Evolutionary conservation across 2,113 vertebrate genomes (phyloP).

Genomic region (Gambusia holbrooki): DNA sequence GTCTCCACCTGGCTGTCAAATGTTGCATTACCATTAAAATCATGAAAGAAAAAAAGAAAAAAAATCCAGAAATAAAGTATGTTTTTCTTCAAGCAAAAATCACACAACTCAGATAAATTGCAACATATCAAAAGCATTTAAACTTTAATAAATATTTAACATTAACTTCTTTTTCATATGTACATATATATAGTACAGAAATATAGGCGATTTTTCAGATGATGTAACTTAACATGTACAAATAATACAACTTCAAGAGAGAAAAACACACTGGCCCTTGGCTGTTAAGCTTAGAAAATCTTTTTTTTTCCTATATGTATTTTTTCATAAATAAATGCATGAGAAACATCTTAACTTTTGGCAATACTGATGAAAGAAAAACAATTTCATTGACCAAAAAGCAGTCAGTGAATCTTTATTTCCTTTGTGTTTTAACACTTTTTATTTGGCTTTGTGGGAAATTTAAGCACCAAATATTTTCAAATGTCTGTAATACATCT

Average conservation of each 20-base stretch:
- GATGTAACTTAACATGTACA: conserved; percentile 76
- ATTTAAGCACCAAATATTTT: conserved; percentile 36
- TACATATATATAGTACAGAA: conserved; percentile 88
- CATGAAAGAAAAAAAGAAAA: neutral
- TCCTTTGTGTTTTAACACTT: neutral
- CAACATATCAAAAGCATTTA: conserved; percentile 86
- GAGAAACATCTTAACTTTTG: conserved; percentile 33
- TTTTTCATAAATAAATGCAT: conserved; percentile 49
- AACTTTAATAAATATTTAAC: conserved; percentile 97
- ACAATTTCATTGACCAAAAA: conserved; percentile 27
- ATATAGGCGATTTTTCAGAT: conserved; percentile 74
- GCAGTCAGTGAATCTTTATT: conserved; percentile 6
- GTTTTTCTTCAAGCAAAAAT: conserved; percentile 28
- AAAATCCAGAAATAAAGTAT: too few relatives aligned
- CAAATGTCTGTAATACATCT: conserved; percentile 25
- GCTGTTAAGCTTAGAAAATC: conserved; percentile 73
- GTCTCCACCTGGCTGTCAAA: neutral
- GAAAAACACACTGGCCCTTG: conserved; percentile 59
- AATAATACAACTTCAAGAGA: conserved; percentile 69
- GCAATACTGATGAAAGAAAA: conserved; percentile 48
- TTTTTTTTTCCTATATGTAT: conserved; percentile 14
- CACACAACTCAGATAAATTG: conserved; percentile 78
- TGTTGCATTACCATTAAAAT: neutral
- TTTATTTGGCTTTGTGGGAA: conserved; percentile 26
- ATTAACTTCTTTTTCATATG: conserved; percentile 88